Evolutionary conservation across 2,797 vertebrate species (phyloP), one percentile per base, ranked within the genome.

Genomic region (Pipistrellus pygmaeus): DNA sequence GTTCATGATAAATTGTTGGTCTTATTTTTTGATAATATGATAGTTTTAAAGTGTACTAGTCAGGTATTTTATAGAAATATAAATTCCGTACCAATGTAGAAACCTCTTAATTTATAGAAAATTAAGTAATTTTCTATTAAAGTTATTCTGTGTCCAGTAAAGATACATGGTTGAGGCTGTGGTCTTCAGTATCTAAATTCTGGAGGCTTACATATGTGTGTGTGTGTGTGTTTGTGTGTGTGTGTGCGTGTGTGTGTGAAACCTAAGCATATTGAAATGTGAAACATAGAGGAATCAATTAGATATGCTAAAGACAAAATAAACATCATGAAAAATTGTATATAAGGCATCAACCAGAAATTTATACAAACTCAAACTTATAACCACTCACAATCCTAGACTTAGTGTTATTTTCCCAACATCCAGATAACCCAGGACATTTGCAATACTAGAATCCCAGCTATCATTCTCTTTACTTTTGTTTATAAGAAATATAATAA

Each of bases 251-350:
- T 55, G 30, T 5, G 27, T 15, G 1, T 4, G 9, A 78, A 71
- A 86, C 66, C 1, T 32, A 78, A 91, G 8, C 4, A 51, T n/a
- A 78, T 6, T 78, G 15, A 51, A 87, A 80, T 18, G 46, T 88
- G 27, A 78, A 93, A 75, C 41, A 78, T 10, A 93, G 30, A 55
- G 15, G 17, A 89, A 76, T 80, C 14, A 72, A 41, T 92, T 69
- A 78, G 18, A 21, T 48, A 55, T 30, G 14, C 15, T 2, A 53
- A 85, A 73, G 20, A 21, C 12, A 95, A 71, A 88, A 57, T 18
- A 73, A 32, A 44, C 8, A 48, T 2, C 27, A 17, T 68, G 12
- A 69, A 77, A 92, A 77, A 68, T 10, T 88, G 2, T 25, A 32
- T 25, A 38, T 44, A 82, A 77, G 86, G 13, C 23, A 23, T 77